These are phyloP conservation scores for Meteorus cinctellus DNA, from an alignment of 2,888 invertebrate genomes.

Conservation along the genomic window DNA sequence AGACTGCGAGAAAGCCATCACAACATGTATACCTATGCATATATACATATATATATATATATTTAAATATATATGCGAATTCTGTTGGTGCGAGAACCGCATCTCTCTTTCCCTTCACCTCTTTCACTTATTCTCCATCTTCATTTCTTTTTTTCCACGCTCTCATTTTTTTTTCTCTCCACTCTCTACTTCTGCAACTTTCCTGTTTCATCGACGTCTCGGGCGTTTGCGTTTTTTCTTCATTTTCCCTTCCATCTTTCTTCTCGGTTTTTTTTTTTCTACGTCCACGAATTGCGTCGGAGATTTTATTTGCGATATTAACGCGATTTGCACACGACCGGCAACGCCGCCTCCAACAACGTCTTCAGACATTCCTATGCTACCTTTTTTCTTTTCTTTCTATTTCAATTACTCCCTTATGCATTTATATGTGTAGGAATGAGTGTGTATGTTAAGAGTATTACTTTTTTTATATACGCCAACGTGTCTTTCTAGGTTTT, in stretches of 20 bases:
- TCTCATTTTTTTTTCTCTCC: slow-evolving; percentile 33
- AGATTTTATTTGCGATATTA: slow-evolving; percentile 68
- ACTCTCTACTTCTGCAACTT: slow-evolving; percentile 27
- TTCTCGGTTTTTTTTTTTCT: slow-evolving; percentile 33
- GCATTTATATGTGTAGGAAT: slow-evolving; percentile 18
- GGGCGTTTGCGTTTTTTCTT: slow-evolving; percentile 23
- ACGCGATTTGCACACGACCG: slow-evolving; percentile 60
- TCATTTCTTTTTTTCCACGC: slow-evolving; percentile 36
- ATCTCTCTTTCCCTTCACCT: slow-evolving; percentile 35
- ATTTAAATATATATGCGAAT: slow-evolving; percentile 51
- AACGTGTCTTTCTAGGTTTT: slow-evolving; percentile 31
- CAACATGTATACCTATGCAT: slow-evolving; percentile 22
- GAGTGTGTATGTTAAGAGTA: background rate
- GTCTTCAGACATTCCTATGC: slow-evolving; percentile 34
- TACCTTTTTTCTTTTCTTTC: slow-evolving; percentile 15
- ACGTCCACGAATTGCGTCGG: slow-evolving; percentile 55
- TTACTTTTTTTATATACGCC: background rate
- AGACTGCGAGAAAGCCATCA: slow-evolving; percentile 41
- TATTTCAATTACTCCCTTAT: slow-evolving; percentile 28
- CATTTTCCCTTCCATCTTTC: background rate
- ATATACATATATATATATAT: slow-evolving; percentile 32
- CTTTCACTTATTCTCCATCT: slow-evolving; percentile 43
- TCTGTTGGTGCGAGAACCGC: slow-evolving; percentile 54
- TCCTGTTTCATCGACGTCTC: slow-evolving; percentile 26
- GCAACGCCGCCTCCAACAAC: slow-evolving; percentile 49